Conservation (phyloP, 2,797 vertebrate species). For the Notamacropus eugenii region DNA sequence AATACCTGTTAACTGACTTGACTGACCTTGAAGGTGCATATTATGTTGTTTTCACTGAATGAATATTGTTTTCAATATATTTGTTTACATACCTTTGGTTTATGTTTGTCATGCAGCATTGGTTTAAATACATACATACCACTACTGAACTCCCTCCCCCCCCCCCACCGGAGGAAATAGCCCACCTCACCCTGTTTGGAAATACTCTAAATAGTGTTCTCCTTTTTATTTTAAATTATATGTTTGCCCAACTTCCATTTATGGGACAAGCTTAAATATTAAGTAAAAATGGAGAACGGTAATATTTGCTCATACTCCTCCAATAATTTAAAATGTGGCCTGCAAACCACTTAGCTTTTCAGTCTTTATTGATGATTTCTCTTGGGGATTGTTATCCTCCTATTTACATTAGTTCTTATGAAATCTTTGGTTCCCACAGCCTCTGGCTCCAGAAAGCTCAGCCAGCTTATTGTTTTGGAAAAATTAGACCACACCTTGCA, state of each 20-base stretch:
- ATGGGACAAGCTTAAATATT: slow-evolving; percentile 69
- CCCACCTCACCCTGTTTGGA: slow-evolving; percentile 67
- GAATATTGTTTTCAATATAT: slow-evolving; percentile 62
- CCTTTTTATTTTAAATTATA: slow-evolving; percentile 22
- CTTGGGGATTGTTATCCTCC: slow-evolving; percentile 56
- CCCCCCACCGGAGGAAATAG: slow-evolving; percentile 53
- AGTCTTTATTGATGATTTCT: neutral
- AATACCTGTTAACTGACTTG: neutral
- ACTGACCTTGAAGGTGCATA: slow-evolving; percentile 33
- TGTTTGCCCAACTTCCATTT: slow-evolving; percentile 74
- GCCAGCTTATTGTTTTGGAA: neutral
- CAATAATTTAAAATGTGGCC: slow-evolving; percentile 61
- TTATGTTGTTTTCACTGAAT: slow-evolving; percentile 41
- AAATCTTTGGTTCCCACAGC: neutral
- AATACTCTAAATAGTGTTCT: slow-evolving; percentile 70
- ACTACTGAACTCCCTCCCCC: neutral
- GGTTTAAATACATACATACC: neutral
- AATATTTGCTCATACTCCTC: slow-evolving; percentile 70
- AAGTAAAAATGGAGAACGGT: slow-evolving; percentile 36
- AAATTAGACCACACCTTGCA: neutral
- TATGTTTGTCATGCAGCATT: slow-evolving; percentile 47
- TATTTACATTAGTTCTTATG: slow-evolving; percentile 51
- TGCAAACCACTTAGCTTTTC: neutral
- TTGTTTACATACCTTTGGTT: slow-evolving; percentile 12
- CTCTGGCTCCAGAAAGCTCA: neutral